Conservation (phyloP, 2,797 vertebrate species). For the Discoglossus pictus region DNA sequence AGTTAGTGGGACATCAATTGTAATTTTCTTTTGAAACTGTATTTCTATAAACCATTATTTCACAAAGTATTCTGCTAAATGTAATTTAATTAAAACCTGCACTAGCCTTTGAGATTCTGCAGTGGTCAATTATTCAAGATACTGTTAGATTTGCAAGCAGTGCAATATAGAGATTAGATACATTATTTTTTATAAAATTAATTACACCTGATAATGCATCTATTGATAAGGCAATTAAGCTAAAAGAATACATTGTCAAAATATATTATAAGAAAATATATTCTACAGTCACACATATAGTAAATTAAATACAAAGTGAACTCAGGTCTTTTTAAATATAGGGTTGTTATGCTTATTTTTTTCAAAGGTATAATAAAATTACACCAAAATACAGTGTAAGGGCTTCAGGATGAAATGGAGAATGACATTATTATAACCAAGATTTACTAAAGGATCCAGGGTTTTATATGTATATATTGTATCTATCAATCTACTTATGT, state of each 20-base stretch:
- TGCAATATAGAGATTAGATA: conserved; percentile 20
- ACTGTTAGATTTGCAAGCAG: conserved; percentile 1
- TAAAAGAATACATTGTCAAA: conserved; percentile 23
- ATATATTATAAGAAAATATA: conserved; percentile 12
- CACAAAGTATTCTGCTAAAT: conserved; percentile 1
- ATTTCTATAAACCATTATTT: background rate
- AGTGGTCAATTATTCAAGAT: conserved; percentile 1
- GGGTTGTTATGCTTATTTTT: background rate
- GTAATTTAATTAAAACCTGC: background rate
- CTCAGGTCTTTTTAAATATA: background rate
- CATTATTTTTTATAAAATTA: conserved; percentile 18
- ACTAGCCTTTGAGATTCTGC: background rate
- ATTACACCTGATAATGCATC: conserved; percentile 11
- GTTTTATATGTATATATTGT: no score
- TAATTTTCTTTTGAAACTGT: background rate
- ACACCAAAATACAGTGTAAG: conserved; percentile 3
- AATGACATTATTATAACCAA: no score
- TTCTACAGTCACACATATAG: background rate
- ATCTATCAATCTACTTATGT: no score
- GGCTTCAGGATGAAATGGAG: no score
- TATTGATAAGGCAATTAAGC: conserved; percentile 24
- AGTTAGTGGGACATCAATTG: no score
- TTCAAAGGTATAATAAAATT: background rate
- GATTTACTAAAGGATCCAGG: no score
- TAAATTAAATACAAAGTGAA: conserved; percentile 14